Evolutionary conservation across 2,888 invertebrate species (phyloP), one percentile per base, ranked within the genome.

Genomic region (Lepetodrilus schrolli): DNA sequence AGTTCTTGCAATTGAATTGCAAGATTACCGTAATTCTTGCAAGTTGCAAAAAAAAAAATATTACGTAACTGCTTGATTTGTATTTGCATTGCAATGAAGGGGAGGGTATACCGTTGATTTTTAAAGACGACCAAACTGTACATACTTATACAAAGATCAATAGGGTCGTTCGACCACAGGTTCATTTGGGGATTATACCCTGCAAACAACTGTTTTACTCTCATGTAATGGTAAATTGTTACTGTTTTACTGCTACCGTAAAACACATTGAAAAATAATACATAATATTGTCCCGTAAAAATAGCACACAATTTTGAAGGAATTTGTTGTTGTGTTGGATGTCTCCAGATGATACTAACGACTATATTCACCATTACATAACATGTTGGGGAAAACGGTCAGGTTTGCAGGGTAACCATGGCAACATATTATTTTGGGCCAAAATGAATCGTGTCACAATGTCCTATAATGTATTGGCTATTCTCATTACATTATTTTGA

Each of bases 51-150:
- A 26, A 17, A 30, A n/a, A 58, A 30, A n/a, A 30, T 34, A 17
- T 17, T 30, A 17, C 17, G 26, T 23, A 17, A n/a, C 17, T 26
- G 7, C 7, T 30, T 5, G 34, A 30, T 30, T 58, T 30, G 23
- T 58, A 30, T 58, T 58, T 58, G 34, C 30, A 34, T 34, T 34
- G 34, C 17, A 43, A 43, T 0, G 26, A 13, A 58, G 58, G 58
- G 58, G 58, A 58, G 26, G 58, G 58, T 34, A 58, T 58, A 58
- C 58, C 58, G 4, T 43, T 43, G 43, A 43, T 8, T 58, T 58
- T 58, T 58, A 43, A 43, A 43, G n/a, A 48, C 21, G 20, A 48
- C 48, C 48, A 48, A n/a, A 48, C 21, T 48, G 13, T 58, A 58
- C 58, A 23, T 30, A 34, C 30, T 30, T 58, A 30, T 58, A 58